Evolutionary conservation across 2,113 vertebrate species (phyloP).

Genomic region (Cryptotis parvus): DNA sequence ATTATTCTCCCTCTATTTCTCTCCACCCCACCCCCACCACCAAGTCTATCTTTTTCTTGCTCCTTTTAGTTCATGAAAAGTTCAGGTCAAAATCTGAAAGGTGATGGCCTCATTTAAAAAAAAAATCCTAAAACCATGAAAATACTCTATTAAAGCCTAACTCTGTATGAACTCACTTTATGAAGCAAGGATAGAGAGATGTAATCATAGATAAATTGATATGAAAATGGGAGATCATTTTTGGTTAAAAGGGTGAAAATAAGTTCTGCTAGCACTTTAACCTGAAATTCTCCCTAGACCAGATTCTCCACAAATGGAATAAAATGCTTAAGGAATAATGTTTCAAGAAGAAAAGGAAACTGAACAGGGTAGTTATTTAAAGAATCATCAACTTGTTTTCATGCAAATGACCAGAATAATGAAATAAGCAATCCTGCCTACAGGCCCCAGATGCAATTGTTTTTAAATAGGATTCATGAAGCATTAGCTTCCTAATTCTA

Average conservation of each 20-base stretch:
- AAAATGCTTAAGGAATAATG: background rate
- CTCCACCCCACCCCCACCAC: background rate
- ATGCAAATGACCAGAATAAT: constrained; percentile 67
- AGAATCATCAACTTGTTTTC: constrained; percentile 62
- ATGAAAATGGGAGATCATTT: constrained; percentile 70
- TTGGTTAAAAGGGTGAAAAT: constrained; percentile 63
- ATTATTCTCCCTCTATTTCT: background rate
- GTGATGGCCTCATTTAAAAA: constrained; percentile 63
- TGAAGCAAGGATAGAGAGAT: constrained; percentile 68
- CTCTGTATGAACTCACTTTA: constrained; percentile 55
- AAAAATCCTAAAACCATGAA: constrained; percentile 40
- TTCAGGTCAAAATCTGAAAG: background rate
- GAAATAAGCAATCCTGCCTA: constrained; percentile 43
- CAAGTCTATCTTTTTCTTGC: constrained; percentile 15
- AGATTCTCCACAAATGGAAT: constrained; percentile 59
- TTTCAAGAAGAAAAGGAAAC: constrained; percentile 26
- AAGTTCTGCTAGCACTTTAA: constrained; percentile 56
- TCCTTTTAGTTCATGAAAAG: constrained; percentile 38
- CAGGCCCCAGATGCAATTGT: constrained; percentile 32
- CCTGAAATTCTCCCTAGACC: constrained; percentile 59
- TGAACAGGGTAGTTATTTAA: background rate
- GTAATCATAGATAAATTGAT: constrained; percentile 67
- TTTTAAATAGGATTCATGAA: constrained; percentile 5
- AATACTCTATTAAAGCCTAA: constrained; percentile 31
- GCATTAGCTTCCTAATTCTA: constrained; percentile 29